A percentile compares a stretch with the other conserved stretches of the same genome.
phyloP scores from a whole-genome alignment of 2,888 invertebrate species.

The Choristoneura rosaceana region DNA sequence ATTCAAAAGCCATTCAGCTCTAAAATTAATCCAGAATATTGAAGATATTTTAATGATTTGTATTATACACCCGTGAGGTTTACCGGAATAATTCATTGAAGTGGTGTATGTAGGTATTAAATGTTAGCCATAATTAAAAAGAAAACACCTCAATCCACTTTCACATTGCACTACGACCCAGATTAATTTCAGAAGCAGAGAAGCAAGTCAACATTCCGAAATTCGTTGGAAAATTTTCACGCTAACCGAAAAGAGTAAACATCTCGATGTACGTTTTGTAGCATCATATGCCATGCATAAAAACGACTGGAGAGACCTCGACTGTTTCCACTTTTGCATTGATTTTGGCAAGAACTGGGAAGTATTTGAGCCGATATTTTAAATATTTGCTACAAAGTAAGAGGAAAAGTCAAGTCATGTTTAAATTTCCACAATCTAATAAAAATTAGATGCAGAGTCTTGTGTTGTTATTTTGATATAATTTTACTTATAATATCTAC shows the following conservation, averaged over 20 bases:
- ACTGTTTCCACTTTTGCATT: not conserved
- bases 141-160: slow-evolving; percentile 1
- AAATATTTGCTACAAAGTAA: too few relatives aligned
- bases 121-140: not conserved
- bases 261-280: slow-evolving; percentile 43
- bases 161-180: slow-evolving; percentile 45
- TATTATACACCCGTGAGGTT: too few relatives aligned
- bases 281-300: slow-evolving; percentile 54
- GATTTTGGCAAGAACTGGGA: slow-evolving; percentile 27
- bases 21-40: too few relatives aligned
- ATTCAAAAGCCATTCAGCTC: too few relatives aligned
- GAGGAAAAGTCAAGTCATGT: too few relatives aligned
- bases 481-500: too few relatives aligned
- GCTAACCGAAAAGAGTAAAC: slow-evolving; percentile 42
- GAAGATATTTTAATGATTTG: too few relatives aligned
- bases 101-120: too few relatives aligned
- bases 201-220: slow-evolving; percentile 44
- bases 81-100: too few relatives aligned
- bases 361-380: slow-evolving; percentile 49
- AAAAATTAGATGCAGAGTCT: too few relatives aligned
- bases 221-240: slow-evolving; percentile 42
- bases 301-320: slow-evolving; percentile 45
- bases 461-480: too few relatives aligned
- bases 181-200: slow-evolving; percentile 42
- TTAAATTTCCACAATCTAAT: too few relatives aligned